Base-by-base conservation (phyloP, 2,797 vertebrate species). In the Gobionotothen gibberifrons region DNA sequence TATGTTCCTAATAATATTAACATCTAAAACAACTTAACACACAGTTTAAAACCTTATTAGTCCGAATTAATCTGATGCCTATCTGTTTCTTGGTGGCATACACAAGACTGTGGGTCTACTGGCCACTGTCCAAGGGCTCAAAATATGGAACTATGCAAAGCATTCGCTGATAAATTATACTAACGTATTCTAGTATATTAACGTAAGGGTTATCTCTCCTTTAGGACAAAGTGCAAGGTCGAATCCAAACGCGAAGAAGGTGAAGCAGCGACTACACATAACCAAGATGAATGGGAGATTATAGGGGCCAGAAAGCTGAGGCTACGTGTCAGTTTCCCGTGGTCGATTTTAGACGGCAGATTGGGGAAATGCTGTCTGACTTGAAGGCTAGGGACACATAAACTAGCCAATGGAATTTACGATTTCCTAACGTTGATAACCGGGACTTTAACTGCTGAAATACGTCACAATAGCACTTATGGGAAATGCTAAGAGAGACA, bases 311-410 rank as follows among this genome's bases (percentile, higher is more conserved):
- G 43, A 74, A 75, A 72, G 78, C 51, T 82, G 64, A 10, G 86
- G 87, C 89, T 89, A 94, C 93, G 93, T 95, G 93, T 94, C 93
- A 94, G 74, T 94, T 91, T 81, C 55, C 66, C 62, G 40, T 80
- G 79, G 80, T 79, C 64, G 78, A 76, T 70, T 62, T 43, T 2
- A 40, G 76, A 60, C 66, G 42, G 70, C 61, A 64, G 57, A 40
- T 22, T 0, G 48, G 11, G 29, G 64, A 69, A 55, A 46, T 21
- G 65, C 56, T 12, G 21, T 60, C 17, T 44, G 59, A 11, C 16
- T 62, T 19, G 1, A 47, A 19, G 11, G 47, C 3, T 56, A 17
- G 6, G 29, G 62, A 48, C 40, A 53, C n/a, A 55, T 19, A 1
- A 26, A 42, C 6, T 36, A 58, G 32, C 10, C 6, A 14, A 10